Percentiles rank a stretch among this genome's conserved stretches.
Evolutionary conservation across 2,113 vertebrate genomes (phyloP).

Genomic region (Eudorcas thomsonii): DNA sequence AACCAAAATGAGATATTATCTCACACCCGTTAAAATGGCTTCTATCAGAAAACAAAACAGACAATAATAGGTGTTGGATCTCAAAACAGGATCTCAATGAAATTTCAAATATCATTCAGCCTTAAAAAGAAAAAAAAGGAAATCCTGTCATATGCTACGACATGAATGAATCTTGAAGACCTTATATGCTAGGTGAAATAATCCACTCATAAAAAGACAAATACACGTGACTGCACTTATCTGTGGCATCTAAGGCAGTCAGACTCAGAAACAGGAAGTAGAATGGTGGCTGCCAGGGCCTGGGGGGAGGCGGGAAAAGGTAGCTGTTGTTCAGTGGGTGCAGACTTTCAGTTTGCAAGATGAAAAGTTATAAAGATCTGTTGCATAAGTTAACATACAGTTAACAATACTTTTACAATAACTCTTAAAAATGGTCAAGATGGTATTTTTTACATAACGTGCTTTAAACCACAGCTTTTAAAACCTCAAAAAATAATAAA

Average conservation of each 20-base stretch:
- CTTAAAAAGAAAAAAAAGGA: neutral
- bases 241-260: neutral
- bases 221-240: neutral
- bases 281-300: neutral
- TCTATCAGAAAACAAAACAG: neutral
- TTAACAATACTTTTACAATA: too few species aligned
- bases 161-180: neutral
- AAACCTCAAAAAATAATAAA: neutral
- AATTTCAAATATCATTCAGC: neutral
- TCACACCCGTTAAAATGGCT: neutral
- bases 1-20: neutral
- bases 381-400: neutral
- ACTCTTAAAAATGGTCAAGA: neutral
- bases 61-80: neutral
- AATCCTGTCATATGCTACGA: neutral
- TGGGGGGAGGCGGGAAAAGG: fast-evolving
- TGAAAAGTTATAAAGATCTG: neutral
- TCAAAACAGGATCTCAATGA: neutral
- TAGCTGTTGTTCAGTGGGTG: neutral
- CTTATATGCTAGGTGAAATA: neutral
- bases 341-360: neutral
- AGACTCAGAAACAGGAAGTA: neutral
- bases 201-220: neutral
- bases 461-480: neutral
- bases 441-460: neutral